These are phyloP conservation scores for Clamator glandarius DNA, from an alignment of 2,797 vertebrate genomes.

Conservation along the genomic window DNA sequence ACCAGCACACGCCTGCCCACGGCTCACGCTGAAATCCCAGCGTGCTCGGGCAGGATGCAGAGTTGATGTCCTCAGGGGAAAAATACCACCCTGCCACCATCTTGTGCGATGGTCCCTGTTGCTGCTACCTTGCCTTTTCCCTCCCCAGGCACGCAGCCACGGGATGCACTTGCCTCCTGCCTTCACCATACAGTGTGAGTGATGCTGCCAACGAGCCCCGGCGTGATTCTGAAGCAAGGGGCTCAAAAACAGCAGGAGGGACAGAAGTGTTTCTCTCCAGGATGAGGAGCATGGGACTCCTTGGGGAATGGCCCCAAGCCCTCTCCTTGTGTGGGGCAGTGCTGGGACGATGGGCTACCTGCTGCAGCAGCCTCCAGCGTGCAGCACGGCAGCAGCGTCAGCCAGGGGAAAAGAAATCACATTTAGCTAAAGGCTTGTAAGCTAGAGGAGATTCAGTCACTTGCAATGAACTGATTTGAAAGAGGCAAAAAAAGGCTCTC, in stretches of 20 bases:
- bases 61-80: not conserved
- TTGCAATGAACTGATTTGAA: not conserved
- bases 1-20: accelerated
- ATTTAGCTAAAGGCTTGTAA: not conserved
- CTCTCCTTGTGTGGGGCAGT: accelerated
- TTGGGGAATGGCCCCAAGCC: too few relatives aligned
- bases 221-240: accelerated
- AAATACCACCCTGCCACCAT: not conserved
- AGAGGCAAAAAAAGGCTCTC: not conserved
- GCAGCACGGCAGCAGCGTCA: not conserved
- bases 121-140: not conserved
- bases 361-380: accelerated
- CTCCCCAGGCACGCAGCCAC: accelerated
- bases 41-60: accelerated
- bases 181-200: accelerated
- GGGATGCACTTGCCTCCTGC: not conserved
- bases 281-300: accelerated
- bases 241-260: not conserved
- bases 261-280: accelerated
- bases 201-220: accelerated
- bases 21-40: not conserved
- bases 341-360: not conserved
- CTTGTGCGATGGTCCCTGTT: not conserved
- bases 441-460: not conserved
- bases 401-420: accelerated